These are phyloP conservation scores for Ceraclea dissimilis DNA, from an alignment of 2,888 invertebrate species.

Conservation along the genomic window DNA sequence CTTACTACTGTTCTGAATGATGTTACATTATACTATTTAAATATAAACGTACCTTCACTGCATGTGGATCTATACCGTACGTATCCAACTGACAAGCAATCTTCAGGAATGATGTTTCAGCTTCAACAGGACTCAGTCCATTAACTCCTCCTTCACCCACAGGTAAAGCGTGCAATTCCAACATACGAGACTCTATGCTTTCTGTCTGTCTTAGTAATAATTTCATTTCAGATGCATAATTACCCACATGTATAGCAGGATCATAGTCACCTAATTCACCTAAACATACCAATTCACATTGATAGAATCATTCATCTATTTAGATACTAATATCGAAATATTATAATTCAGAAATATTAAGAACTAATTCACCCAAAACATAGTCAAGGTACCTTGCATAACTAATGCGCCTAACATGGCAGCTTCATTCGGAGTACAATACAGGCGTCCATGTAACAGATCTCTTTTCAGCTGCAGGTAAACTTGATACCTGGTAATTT, in stretches of 20 bases:
- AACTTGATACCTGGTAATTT: constrained; percentile 90
- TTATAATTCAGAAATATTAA: not conserved
- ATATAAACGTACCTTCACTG: constrained; percentile 72
- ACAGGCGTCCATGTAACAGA: constrained; percentile 87
- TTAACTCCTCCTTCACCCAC: constrained; percentile 56
- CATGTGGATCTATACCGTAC: constrained; percentile 96
- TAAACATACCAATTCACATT: constrained; percentile 37
- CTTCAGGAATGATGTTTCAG: constrained; percentile 85
- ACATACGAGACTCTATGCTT: constrained; percentile 85
- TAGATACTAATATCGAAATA: too few species aligned
- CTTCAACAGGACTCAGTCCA: constrained; percentile 78
- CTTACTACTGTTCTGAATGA: too few species aligned
- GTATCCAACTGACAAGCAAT: constrained; percentile 89
- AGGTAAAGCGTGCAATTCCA: constrained; percentile 80
- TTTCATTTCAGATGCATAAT: constrained; percentile 87
- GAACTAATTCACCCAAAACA: not conserved
- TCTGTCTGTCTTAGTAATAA: constrained; percentile 88
- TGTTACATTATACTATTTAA: not conserved
- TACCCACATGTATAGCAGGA: constrained; percentile 76
- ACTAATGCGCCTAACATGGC: constrained; percentile 86
- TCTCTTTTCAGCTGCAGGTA: constrained; percentile 91
- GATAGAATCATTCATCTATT: too few species aligned
- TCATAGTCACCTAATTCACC: constrained; percentile 95
- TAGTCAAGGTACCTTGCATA: constrained; percentile 70
- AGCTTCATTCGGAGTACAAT: constrained; percentile 84